Percentiles rank a stretch among this genome's conserved stretches.
These are phyloP conservation scores for Anguilla obscura DNA, from an alignment of 2,797 vertebrate genomes.

Conservation along the genomic window DNA sequence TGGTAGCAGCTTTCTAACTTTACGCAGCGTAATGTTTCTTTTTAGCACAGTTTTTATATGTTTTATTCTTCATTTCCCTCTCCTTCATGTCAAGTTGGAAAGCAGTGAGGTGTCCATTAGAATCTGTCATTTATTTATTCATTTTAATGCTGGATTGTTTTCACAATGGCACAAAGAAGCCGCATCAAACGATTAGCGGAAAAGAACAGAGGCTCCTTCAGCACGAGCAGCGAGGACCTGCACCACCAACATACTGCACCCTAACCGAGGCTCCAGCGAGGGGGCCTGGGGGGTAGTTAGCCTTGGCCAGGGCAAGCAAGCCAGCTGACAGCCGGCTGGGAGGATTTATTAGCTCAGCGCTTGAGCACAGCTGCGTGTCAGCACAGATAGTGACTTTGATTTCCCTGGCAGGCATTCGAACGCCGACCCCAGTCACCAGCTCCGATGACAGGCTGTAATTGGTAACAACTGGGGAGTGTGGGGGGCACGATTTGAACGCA, in stretches of 20 bases:
- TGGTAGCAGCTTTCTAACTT: slow-evolving; percentile 4
- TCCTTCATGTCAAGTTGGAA: background rate
- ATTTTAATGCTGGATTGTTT: background rate
- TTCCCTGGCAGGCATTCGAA: background rate
- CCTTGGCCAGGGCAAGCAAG: background rate
- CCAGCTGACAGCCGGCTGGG: background rate
- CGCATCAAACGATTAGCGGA: slow-evolving; percentile 6
- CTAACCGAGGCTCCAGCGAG: background rate
- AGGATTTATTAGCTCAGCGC: background rate
- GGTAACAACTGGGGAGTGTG: slow-evolving; percentile 17
- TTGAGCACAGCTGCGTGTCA: background rate
- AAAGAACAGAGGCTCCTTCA: background rate
- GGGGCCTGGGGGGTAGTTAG: background rate
- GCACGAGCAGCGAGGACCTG: background rate
- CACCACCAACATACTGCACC: background rate
- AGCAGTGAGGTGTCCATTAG: slow-evolving; percentile 24
- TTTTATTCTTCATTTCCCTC: background rate
- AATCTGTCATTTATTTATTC: background rate
- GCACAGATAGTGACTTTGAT: slow-evolving; percentile 18
- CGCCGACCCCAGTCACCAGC: background rate
- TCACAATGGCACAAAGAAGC: background rate
- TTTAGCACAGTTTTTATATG: background rate
- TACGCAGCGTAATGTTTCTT: background rate
- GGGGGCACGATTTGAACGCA: background rate
- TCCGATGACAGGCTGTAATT: slow-evolving; percentile 18